Base-by-base conservation (phyloP, 2,888 invertebrate species). In the Tenthredo notha region DNA sequence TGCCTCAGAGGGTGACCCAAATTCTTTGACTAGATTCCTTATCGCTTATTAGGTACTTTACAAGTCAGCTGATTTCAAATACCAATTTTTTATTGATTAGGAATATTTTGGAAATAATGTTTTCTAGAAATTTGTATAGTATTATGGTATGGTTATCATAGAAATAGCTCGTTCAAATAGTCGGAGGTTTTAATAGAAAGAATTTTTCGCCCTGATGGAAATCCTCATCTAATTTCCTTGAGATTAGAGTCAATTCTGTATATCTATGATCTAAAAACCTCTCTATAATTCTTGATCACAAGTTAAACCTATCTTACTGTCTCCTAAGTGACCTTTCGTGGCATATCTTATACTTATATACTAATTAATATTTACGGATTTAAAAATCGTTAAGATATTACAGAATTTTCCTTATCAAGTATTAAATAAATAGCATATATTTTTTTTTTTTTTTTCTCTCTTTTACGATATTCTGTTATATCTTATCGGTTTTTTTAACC, bases 271-370 rank as follows among this genome's bases (percentile, higher is more conserved):
- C 25, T 47, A 54, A 78, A 77, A 54, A 33, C 37, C 6, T 21
- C 1, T 58, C 7, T 29, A 77, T 50, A 54, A 15, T 54, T 74
- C 21, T n/a, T 50, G 80, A 61, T 50, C 9, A 21, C 3, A 25
- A 80, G 25, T 29, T 18, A 61, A 58, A 80, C 29, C 10, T 80
- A 58, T 61, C 40, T 80, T 74, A 84, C 77, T 87, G 87, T 87
- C 83, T 87, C 86, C 84, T 88, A 87, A 87, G 92, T 92, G 92
- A 92, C 92, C 92, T 92, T 92, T 92, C 91, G 92, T 92, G 91
- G 91, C 91, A 37, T 83, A 65, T 21, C 7, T n/a, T 83, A 29
- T 83, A 29, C 47, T 1, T 67, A n/a, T 40, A 21, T 43, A 21
- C 12, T 40, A 74, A 74, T 43, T 43, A 40, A 74, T 74, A 40